These are phyloP conservation scores for Cydia strobilella DNA, from an alignment of 1,140 invertebrate genomes.

Conservation along the genomic window DNA sequence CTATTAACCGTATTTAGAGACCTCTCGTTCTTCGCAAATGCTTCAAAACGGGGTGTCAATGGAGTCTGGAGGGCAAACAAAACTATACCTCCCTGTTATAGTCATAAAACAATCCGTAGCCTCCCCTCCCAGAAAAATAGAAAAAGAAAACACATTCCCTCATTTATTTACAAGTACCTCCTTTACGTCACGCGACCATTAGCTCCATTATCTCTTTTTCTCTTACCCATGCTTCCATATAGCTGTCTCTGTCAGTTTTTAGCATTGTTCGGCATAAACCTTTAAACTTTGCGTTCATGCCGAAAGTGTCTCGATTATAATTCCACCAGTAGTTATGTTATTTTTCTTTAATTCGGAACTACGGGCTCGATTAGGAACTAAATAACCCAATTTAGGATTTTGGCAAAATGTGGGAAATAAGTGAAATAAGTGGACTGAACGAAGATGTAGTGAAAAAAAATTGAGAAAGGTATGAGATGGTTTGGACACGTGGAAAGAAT, in stretches of 20 bases:
- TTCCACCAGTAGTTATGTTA: slow-evolving; percentile 1
- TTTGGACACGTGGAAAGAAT: too few relatives aligned
- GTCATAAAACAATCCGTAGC: slow-evolving; percentile 51
- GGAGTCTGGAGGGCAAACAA: slow-evolving; percentile 37
- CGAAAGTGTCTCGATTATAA: slow-evolving; percentile 22
- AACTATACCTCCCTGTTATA: slow-evolving; percentile 52
- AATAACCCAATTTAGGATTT: too few relatives aligned
- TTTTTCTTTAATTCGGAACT: background rate
- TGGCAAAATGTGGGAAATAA: too few relatives aligned
- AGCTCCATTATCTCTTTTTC: slow-evolving; percentile 52
- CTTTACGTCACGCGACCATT: slow-evolving; percentile 64
- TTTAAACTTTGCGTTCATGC: slow-evolving; percentile 52
- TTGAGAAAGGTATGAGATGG: too few relatives aligned
- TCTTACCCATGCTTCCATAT: slow-evolving; percentile 41
- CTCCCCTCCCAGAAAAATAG: slow-evolving; percentile 42
- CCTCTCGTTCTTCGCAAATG: too few relatives aligned
- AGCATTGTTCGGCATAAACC: slow-evolving; percentile 56
- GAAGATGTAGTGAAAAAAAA: too few relatives aligned
- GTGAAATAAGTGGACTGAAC: too few relatives aligned
- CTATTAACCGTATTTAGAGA: too few relatives aligned
- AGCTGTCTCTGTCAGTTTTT: slow-evolving; percentile 51
- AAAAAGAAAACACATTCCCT: slow-evolving; percentile 65
- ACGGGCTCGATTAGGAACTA: too few relatives aligned
- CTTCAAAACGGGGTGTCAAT: too few relatives aligned
- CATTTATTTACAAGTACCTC: slow-evolving; percentile 70